These are phyloP conservation scores for Anarsia innoxiella DNA, from an alignment of 2,888 invertebrate genomes.

Conservation along the genomic window DNA sequence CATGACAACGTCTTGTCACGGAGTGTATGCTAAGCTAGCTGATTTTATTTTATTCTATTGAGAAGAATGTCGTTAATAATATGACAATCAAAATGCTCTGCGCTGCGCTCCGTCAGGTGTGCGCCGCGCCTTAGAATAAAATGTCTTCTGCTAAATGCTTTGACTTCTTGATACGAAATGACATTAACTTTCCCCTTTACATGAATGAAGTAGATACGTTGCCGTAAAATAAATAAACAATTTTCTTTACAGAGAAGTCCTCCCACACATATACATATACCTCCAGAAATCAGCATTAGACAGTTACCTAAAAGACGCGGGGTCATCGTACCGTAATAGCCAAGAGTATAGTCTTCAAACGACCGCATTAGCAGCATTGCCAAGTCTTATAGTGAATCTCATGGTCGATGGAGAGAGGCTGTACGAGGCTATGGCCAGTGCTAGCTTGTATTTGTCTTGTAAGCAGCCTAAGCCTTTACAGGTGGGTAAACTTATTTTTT, in stretches of 20 bases:
- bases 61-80: too few relatives aligned
- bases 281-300: conserved; percentile 67
- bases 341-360: conserved; percentile 71
- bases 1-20: too few relatives aligned
- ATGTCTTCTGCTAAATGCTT: too few relatives aligned
- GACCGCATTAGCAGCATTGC: conserved; percentile 62
- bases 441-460: conserved; percentile 71
- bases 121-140: too few relatives aligned
- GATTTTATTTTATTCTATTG: too few relatives aligned
- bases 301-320: conserved; percentile 76
- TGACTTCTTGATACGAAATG: too few relatives aligned
- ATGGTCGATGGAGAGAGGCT: conserved; percentile 55
- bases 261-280: conserved; percentile 76
- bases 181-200: too few relatives aligned
- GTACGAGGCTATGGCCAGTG: conserved; percentile 50
- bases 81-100: too few relatives aligned
- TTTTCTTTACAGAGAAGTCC: conserved; percentile 75
- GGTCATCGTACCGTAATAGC: conserved; percentile 70
- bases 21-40: too few relatives aligned
- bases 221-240: not conserved
- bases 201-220: not conserved
- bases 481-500: too few relatives aligned
- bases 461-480: conserved; percentile 78
- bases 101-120: too few relatives aligned
- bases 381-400: conserved; percentile 58